These are phyloP conservation scores for Marmota monax DNA, from an alignment of 2,113 vertebrate species.

Conservation along the genomic window DNA sequence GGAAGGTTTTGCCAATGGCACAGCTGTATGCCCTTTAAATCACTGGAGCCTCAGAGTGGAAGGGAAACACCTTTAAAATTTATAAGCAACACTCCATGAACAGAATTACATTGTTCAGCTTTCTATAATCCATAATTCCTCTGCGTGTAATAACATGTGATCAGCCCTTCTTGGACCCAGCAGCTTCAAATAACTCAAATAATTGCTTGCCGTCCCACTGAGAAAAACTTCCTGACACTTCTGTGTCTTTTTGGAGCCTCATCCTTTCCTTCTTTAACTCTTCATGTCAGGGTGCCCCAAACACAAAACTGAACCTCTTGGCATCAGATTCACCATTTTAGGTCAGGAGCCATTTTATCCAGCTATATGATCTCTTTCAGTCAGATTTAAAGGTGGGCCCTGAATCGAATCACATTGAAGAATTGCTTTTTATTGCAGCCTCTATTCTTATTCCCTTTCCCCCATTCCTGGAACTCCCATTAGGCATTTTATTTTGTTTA, in stretches of 20 bases:
- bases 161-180: conserved; percentile 74
- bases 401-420: neutral
- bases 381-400: neutral
- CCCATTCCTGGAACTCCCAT: neutral
- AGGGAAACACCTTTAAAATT: conserved; percentile 52
- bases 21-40: neutral
- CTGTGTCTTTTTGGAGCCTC: too few relatives aligned
- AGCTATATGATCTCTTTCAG: neutral
- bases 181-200: conserved; percentile 69
- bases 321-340: too few relatives aligned
- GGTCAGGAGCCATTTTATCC: too few relatives aligned
- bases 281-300: too few relatives aligned
- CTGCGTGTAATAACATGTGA: conserved; percentile 68
- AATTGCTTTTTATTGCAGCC: neutral
- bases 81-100: conserved; percentile 72
- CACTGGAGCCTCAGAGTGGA: neutral
- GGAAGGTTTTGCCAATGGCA: too few relatives aligned
- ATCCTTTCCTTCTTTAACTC: too few relatives aligned
- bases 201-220: conserved; percentile 77
- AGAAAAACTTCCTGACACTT: conserved; percentile 67
- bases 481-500: too few relatives aligned
- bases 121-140: conserved; percentile 76
- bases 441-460: neutral
- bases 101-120: conserved; percentile 62
- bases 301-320: too few relatives aligned